phyloP scores from a whole-genome alignment of 64 coral and sea anemone genomes.

The Acropora yongei region DNA sequence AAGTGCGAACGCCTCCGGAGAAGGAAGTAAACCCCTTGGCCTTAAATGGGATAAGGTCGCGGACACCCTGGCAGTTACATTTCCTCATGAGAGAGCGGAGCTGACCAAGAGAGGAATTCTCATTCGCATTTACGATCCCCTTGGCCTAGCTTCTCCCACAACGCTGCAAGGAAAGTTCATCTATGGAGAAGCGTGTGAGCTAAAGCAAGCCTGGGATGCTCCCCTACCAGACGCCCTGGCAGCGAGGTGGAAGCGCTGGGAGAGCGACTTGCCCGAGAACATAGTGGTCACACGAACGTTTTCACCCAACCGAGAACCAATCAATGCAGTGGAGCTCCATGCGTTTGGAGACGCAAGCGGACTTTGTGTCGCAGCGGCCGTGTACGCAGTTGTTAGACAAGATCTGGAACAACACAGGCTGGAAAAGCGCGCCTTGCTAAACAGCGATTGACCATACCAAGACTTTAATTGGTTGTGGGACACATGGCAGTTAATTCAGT shows the following conservation, averaged over 20 bases:
- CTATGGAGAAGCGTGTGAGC: conserved; percentile 7
- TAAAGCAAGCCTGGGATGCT: conserved; percentile 29
- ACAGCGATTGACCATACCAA: conserved; percentile 43
- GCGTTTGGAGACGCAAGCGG: conserved; percentile 35
- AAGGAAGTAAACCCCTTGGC: conserved; percentile 21
- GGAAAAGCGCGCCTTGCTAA: conserved; percentile 51
- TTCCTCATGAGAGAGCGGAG: not conserved
- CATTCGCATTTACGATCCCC: conserved; percentile 27
- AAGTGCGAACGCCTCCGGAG: not conserved
- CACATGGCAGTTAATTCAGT: conserved; percentile 26
- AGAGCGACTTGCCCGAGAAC: not conserved
- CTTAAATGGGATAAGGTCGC: conserved; percentile 35
- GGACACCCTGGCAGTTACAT: not conserved
- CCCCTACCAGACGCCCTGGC: conserved; percentile 1
- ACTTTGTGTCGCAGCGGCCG: not conserved
- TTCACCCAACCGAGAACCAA: not conserved
- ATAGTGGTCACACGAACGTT: not conserved
- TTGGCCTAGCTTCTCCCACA: conserved; percentile 24
- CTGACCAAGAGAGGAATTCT: conserved; percentile 44
- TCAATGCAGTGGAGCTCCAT: conserved; percentile 7
- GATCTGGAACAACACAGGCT: conserved; percentile 3
- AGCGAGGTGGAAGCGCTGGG: conserved; percentile 12
- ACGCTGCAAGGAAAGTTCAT: conserved; percentile 28
- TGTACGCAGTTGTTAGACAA: conserved; percentile 8
- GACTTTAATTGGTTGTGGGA: no score